Percentiles rank a stretch among this genome's conserved stretches.
Conservation (phyloP, 2,888 invertebrate genomes). For the Drosophila mimica region DNA sequence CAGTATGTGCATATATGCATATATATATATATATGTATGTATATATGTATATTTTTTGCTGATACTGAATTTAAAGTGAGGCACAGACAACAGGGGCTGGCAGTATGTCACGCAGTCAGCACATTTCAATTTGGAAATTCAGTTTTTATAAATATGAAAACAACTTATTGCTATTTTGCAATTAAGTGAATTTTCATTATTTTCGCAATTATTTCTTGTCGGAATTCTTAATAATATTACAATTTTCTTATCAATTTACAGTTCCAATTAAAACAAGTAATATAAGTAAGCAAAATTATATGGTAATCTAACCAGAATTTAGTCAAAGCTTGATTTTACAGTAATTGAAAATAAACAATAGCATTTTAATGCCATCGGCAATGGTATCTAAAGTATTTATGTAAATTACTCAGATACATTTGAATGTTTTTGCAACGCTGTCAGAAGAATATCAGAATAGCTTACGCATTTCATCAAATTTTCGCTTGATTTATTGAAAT, state of each 20-base stretch:
- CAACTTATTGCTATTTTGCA: not conserved
- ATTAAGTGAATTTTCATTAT: not conserved
- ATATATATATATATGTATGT: not conserved
- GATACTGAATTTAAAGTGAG: constrained; percentile 15
- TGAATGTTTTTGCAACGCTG: not conserved
- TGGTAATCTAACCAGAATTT: not conserved
- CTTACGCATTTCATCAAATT: constrained; percentile 17
- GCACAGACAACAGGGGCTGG: constrained; percentile 42
- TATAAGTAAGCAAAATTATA: not conserved
- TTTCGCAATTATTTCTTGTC: not conserved
- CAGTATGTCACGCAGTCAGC: constrained; percentile 20
- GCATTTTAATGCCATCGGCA: not conserved
- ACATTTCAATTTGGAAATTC: constrained; percentile 11
- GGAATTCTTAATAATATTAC: not conserved
- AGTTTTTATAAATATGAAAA: not conserved
- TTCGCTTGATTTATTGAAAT: constrained; percentile 34
- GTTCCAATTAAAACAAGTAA: not conserved
- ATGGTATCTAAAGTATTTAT: not conserved
- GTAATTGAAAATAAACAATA: not conserved
- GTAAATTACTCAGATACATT: not conserved
- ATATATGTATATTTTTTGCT: not conserved
- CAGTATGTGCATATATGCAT: constrained; percentile 37
- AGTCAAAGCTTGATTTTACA: too few species aligned
- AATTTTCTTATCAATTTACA: not conserved
- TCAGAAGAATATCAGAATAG: not conserved